A percentile compares a stretch with the other conserved stretches of the same genome.
Evolutionary conservation across 2,888 invertebrate species (phyloP).

Genomic region (Melikaiella ostensackeni): DNA sequence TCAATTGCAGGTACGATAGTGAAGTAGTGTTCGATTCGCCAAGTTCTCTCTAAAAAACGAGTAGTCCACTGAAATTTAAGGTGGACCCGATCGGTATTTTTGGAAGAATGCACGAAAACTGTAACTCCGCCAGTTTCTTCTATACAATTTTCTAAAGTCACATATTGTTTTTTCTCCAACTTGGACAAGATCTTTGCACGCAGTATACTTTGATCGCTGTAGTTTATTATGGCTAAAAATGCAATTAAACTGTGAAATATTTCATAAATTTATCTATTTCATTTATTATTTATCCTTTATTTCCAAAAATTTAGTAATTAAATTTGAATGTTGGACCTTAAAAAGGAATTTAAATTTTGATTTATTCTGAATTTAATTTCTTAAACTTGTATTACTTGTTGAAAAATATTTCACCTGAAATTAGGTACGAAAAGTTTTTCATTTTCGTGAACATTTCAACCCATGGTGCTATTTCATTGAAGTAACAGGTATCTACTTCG

Average conservation of each 20-base stretch:
- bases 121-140: constrained; percentile 59
- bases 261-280: not conserved
- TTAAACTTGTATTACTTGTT: not conserved
- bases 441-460: constrained; percentile 50
- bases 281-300: not conserved
- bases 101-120: constrained; percentile 54
- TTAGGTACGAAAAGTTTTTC: constrained; percentile 61
- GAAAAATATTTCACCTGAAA: constrained; percentile 56
- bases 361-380: too few relatives aligned
- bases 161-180: constrained; percentile 48
- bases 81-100: constrained; percentile 44
- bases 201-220: constrained; percentile 54
- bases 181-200: constrained; percentile 55
- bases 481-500: constrained; percentile 50
- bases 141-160: constrained; percentile 45
- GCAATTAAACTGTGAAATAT: not conserved
- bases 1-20: constrained; percentile 52
- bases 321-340: too few relatives aligned
- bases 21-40: constrained; percentile 60
- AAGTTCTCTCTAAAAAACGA: constrained; percentile 55
- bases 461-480: constrained; percentile 62
- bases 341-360: too few relatives aligned
- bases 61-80: constrained; percentile 60
- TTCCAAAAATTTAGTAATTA: too few relatives aligned
- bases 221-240: constrained; percentile 60